Conservation (phyloP, 2,797 vertebrate species). For the Champsocephalus gunnari region DNA sequence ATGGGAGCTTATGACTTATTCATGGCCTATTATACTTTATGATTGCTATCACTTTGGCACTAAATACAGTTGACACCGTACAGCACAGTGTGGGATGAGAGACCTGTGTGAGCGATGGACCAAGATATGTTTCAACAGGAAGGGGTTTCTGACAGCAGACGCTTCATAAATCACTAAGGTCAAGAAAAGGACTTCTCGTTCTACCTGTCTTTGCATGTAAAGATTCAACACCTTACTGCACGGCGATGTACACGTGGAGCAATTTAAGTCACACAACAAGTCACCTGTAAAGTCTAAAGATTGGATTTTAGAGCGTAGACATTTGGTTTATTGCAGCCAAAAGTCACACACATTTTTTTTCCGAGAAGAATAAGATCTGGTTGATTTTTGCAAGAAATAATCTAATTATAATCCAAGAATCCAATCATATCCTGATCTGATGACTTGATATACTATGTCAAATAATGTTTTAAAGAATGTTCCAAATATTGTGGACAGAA, state of each 20-base stretch:
- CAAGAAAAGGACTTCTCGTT: background rate
- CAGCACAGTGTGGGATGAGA: slow-evolving; percentile 27
- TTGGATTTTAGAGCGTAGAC: no score
- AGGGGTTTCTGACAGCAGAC: slow-evolving; percentile 1
- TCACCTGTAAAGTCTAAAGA: no score
- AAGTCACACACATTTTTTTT: no score
- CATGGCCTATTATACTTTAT: slow-evolving; percentile 71
- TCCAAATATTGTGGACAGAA: no score
- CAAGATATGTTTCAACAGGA: slow-evolving; percentile 31
- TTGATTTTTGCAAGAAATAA: no score
- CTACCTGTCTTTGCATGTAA: background rate
- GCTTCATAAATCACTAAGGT: slow-evolving; percentile 4
- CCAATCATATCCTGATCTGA: no score
- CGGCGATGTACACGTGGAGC: background rate
- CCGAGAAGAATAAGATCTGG: no score
- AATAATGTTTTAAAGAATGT: no score
- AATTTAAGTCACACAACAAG: background rate
- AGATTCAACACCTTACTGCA: background rate
- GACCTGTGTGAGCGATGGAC: slow-evolving; percentile 39
- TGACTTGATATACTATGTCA: no score
- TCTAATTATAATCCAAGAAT: no score
- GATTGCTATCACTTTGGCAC: slow-evolving; percentile 62
- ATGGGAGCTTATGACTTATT: slow-evolving; percentile 68
- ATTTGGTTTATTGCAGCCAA: no score
- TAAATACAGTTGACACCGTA: slow-evolving; percentile 64